Percentiles rank a stretch among this genome's conserved stretches.
Conservation (phyloP, 2,113 vertebrate species). For the Saguinus imperator region DNA sequence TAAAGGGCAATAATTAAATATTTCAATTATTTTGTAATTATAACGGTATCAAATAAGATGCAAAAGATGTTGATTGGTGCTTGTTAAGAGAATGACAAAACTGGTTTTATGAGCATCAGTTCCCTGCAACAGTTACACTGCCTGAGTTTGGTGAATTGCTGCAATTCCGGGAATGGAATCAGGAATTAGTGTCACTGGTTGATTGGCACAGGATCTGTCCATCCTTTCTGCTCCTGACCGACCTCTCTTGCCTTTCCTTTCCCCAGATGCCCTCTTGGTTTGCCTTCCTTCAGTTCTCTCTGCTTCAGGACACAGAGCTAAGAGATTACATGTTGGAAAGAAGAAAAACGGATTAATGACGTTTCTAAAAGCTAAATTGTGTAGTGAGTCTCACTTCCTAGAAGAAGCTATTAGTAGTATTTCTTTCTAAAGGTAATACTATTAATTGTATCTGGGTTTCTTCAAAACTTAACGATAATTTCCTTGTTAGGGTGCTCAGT, state of each 20-base stretch:
- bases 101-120: background rate
- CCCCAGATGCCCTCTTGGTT: background rate
- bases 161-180: background rate
- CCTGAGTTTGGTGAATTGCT: background rate
- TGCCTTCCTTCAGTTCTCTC: background rate
- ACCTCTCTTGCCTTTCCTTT: background rate
- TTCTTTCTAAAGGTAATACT: background rate
- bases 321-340: background rate
- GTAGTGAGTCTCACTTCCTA: background rate
- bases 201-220: background rate
- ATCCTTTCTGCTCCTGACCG: background rate
- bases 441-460: background rate
- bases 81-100: background rate
- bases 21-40: slow-evolving; percentile 3
- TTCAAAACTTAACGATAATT: background rate
- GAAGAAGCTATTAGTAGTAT: background rate
- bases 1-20: background rate
- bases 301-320: background rate
- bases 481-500: background rate
- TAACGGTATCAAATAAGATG: background rate
- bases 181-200: rapidly evolving
- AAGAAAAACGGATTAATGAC: background rate
- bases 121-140: background rate
- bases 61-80: background rate
- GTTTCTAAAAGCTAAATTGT: background rate